Base-by-base conservation (phyloP, 2,888 invertebrate species). In the Napeogenes sylphis region DNA sequence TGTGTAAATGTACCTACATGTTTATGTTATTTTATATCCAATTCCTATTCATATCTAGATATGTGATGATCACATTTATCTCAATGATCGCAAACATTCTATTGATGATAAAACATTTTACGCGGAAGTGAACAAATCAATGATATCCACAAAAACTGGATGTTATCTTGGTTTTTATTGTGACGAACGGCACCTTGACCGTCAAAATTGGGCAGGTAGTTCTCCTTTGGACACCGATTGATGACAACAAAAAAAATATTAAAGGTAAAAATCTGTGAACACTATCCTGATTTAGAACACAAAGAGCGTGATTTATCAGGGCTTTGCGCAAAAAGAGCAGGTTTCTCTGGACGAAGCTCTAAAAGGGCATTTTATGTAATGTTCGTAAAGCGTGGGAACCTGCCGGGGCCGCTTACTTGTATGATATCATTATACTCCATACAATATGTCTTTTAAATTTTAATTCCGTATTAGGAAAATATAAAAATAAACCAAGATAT, bases 341-440 rank as follows among this genome's bases (percentile, higher is more conserved):
- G 89, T 89, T 87, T 88, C 86, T 84, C 80, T 83, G 80, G 81
- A 77, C 82, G 88, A 88, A 87, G 87, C 85, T 84, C 86, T 87
- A 85, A 88, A 90, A 90, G 85, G 85, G 86, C 87, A 87, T 86
- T 85, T 83, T 80, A 80, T 84, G 86, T 88, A 88, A 21, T 21
- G 21, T 85, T 80, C 69, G 75, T 79, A 66, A 65, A 83, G 75
- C 89, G 90, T 90, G 90, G 89, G 90, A 90, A 89, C 83, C n/a
- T 51, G 21, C 30, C 55, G n/a, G 21, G 58, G 38, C 55, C 47
- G 47, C 55, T 55, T 56, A 45, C 42, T 42, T 56, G 13, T 21
- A 56, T 21, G 42, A 56, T 14, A 42, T 42, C 35, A 14, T 14
- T 42, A 21, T 13, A 42, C 21, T 53, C 8, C 12, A 61, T 56